A percentile compares a stretch with the other conserved stretches of the same genome.
phyloP scores from a whole-genome alignment of 2,888 invertebrate genomes.

The Chymomyza procnemis region DNA sequence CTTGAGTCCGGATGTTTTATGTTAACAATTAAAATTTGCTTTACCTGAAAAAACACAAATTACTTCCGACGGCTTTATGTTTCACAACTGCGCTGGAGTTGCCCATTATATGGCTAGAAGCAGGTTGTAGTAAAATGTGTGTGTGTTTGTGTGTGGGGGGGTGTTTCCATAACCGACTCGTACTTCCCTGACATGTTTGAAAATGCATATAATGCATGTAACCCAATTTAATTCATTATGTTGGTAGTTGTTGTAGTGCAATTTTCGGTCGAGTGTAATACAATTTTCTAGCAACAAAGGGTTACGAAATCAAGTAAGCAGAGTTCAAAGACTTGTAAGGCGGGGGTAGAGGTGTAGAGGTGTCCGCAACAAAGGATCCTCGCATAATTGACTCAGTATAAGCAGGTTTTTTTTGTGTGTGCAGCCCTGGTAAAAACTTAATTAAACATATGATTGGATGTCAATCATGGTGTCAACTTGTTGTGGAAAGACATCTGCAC shows the following conservation, averaged over 20 bases:
- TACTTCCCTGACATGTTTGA: neutral
- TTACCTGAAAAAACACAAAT: neutral
- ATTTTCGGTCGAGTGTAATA: neutral
- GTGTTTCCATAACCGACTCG: neutral
- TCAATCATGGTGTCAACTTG: neutral
- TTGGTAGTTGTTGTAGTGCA: neutral
- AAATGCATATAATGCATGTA: neutral
- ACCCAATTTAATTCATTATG: neutral
- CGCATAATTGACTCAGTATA: neutral
- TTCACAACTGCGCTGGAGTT: neutral
- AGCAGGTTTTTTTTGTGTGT: neutral
- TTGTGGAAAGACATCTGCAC: neutral
- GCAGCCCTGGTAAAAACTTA: neutral
- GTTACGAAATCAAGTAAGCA: neutral
- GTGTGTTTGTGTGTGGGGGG: too few relatives aligned
- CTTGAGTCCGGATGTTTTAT: neutral
- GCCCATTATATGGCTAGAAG: neutral
- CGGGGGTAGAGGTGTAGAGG: too few relatives aligned
- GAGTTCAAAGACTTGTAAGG: neutral
- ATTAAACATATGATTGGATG: neutral
- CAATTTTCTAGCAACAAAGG: neutral
- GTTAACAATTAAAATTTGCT: neutral
- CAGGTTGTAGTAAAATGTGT: too few relatives aligned
- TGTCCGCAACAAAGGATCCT: neutral
- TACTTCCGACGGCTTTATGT: neutral